These are phyloP conservation scores for Eulithis prunata DNA, from an alignment of 2,888 invertebrate genomes.

Conservation along the genomic window DNA sequence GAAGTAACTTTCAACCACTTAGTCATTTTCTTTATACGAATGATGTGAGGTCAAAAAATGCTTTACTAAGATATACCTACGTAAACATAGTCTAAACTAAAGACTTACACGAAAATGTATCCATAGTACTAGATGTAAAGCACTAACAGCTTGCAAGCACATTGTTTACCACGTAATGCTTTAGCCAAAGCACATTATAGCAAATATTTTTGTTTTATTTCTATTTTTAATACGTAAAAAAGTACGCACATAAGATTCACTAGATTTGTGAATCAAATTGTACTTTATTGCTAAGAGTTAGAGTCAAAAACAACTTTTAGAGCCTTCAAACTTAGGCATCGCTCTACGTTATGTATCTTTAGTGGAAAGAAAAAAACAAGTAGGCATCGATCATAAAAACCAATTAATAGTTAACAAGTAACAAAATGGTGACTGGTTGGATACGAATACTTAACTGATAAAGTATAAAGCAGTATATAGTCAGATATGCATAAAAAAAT, in stretches of 20 bases:
- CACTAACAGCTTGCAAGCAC: constrained; percentile 81
- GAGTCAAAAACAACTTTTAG: background rate
- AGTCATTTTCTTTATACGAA: too few species aligned
- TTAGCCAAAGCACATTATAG: constrained; percentile 62
- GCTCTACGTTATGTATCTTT: background rate
- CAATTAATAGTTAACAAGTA: constrained; percentile 42
- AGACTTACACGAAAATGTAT: constrained; percentile 55
- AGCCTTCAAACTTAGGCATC: background rate
- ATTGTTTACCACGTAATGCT: constrained; percentile 59
- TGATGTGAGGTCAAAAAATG: too few species aligned
- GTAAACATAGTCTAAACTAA: background rate
- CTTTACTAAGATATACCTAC: background rate
- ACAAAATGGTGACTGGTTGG: constrained; percentile 71
- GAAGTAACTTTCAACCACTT: background rate
- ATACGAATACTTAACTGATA: constrained; percentile 37
- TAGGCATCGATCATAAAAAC: background rate
- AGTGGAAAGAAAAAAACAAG: background rate
- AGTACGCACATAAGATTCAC: background rate
- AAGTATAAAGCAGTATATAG: background rate
- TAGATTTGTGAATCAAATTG: background rate
- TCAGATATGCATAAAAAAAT: constrained; percentile 26
- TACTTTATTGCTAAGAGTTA: background rate
- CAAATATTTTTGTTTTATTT: constrained; percentile 18
- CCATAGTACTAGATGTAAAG: constrained; percentile 57
- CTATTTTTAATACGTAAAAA: background rate